Base-by-base conservation (phyloP, 2,888 invertebrate genomes). In the Nasonovia ribisnigri region DNA sequence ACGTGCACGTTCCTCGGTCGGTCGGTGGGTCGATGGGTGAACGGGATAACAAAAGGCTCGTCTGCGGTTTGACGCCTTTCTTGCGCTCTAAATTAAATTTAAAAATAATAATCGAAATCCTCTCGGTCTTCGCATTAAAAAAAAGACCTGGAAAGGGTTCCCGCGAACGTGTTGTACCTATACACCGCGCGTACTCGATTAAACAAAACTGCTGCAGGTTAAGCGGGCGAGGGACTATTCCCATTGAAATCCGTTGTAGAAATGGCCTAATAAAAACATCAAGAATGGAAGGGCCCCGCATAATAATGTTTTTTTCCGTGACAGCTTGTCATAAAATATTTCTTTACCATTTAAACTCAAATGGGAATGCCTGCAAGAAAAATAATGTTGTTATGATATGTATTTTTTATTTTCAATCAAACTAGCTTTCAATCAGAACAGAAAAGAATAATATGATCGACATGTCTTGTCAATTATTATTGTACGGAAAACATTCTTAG, bases 41-140 rank as follows among this genome's bases (percentile, higher is more conserved):
- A 77, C 36, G 36, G 77, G 77, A 84, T 5, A 57, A 93, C 92
- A 93, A 93, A 89, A 84, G 92, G 84, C 57, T 89, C 84, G 92
- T 93, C 89, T 93, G 92, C 92, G 92, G 92, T 93, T 93, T 93
- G 92, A 93, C 92, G 92, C 92, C 92, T 93, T 89, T 93, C 92
- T 84, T 43, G 60, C n/a, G 60, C 60, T 87, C 84, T 43, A n/a
- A 13, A 51, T 29, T 54, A 54, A 84, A 91, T 91, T 91, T 42
- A 48, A 91, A 91, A 91, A 91, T 91, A 91, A 91, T 91, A 91
- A 91, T 86, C 86, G 46, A 91, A 91, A 84, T 54, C 4, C 51
- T 91, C 54, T 20, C 51, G 13, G n/a, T 77, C 20, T 48, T 57
- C 2, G 10, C 20, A 16, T 67, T 46, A 43, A 91, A 84, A n/a